Percentiles rank a stretch among this genome's conserved stretches.
Conservation (phyloP, 2,113 vertebrate genomes). For the Xerus inauris region DNA sequence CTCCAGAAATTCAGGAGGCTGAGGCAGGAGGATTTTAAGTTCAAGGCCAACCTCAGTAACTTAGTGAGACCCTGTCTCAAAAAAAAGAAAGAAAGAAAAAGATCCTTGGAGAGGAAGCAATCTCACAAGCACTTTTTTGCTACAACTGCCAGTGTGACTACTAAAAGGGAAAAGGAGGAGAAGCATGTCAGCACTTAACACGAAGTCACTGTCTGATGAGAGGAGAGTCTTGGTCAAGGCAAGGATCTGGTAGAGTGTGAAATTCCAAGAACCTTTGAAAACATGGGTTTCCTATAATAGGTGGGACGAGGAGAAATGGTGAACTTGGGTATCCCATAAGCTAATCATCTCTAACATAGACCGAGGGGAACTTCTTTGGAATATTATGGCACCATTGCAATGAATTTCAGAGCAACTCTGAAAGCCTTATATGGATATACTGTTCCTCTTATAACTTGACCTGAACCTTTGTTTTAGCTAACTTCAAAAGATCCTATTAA, state of each 20-base stretch:
- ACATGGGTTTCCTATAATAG: background rate
- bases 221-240: background rate
- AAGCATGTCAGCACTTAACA: background rate
- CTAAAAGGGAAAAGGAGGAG: background rate
- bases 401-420: constrained; percentile 66
- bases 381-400: accelerated
- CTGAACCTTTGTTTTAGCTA: constrained; percentile 51
- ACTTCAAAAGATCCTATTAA: constrained; percentile 48
- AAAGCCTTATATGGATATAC: constrained; percentile 65
- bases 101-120: background rate
- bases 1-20: too few relatives aligned
- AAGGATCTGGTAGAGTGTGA: background rate
- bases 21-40: too few relatives aligned
- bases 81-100: too few relatives aligned
- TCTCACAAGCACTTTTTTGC: background rate
- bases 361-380: background rate
- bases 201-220: background rate
- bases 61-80: too few relatives aligned
- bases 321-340: background rate
- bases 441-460: constrained; percentile 61
- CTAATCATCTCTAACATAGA: background rate
- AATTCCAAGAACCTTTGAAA: background rate
- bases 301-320: background rate
- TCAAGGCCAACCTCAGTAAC: too few relatives aligned
- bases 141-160: accelerated